Percentiles rank a stretch among this genome's conserved stretches.
phyloP scores from a whole-genome alignment of 92 coral and sea anemone genomes.

The Epizoanthus rinbou region DNA sequence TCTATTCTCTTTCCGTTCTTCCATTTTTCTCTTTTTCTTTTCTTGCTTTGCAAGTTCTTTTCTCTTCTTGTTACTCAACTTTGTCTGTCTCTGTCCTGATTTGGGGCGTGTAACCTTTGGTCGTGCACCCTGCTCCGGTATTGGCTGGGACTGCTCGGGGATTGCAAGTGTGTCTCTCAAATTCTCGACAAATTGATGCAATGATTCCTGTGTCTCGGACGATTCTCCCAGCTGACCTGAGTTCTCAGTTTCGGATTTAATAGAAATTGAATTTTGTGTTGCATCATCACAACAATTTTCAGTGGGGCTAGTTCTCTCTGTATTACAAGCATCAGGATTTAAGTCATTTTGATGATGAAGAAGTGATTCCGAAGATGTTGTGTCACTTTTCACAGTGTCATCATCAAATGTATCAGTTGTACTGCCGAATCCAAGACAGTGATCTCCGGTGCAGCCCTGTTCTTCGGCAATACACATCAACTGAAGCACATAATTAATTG shows the following conservation, averaged over 20 bases:
- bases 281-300: background rate
- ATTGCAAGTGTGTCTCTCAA: constrained; percentile 10
- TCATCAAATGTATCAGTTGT: background rate
- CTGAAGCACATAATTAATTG: constrained; percentile 82
- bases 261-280: background rate
- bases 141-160: background rate
- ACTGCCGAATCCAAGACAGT: background rate
- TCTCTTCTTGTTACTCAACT: constrained; percentile 81
- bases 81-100: constrained; percentile 36
- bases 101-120: constrained; percentile 65
- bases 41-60: constrained; percentile 94
- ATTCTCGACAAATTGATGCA: constrained; percentile 34
- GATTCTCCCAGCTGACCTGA: background rate
- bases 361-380: background rate
- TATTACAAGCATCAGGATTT: background rate
- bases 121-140: constrained; percentile 65
- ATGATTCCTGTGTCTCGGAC: background rate
- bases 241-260: background rate
- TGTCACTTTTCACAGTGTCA: background rate
- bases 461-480: constrained; percentile 73
- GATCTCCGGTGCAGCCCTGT: constrained; percentile 52
- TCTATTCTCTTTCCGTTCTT: constrained; percentile 72
- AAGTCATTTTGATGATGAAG: background rate
- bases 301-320: background rate
- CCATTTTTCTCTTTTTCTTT: constrained; percentile 87